Base-by-base conservation (phyloP, 2,888 invertebrate genomes). In the Ethmia dodecea region DNA sequence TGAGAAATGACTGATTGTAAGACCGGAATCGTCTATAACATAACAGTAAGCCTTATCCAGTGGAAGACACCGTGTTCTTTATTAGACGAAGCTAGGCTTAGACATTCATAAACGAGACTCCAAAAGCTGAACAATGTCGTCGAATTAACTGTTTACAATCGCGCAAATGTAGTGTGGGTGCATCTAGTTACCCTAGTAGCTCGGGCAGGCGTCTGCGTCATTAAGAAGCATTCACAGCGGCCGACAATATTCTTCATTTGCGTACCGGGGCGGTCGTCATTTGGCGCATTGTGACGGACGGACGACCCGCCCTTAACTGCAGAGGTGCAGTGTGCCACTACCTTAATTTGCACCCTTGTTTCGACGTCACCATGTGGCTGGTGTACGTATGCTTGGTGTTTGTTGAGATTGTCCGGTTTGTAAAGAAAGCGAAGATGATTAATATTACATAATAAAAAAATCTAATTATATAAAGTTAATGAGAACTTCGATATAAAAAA, bases 231-330 rank as follows among this genome's bases (percentile, higher is more conserved):
- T 86, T 86, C 84, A 84, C 66, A 60, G 64, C 62, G 69, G 66
- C 76, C 80, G 80, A 84, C 84, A 86, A 86, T 86, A 86, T 86
- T 86, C 86, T 84, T 86, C 86, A 84, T 86, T 86, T 83, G 80
- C 84, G 79, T 78, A 67, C 72, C 65, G 66, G 11, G 63, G 61
- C 55, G 65, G 68, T 57, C 77, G 73, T 83, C 81, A 86, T 84
- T 86, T 84, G 76, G 71, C 73, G 75, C 61, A 86, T 86, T 86
- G 84, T 86, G 74, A 67, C 55, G 52, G 62, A 47, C 54, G 47
- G 45, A 12, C 47, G 53, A 55, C 62, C 52, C 65, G 59, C 72
- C 74, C 75, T 70, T 66, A 58, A 55, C 62, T 68, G 68, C 76
- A 66, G 51, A 63, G 66, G 60, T 71, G 75, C 75, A 74, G 60